Base-by-base conservation (phyloP, 92 coral and sea anemone genomes). In the Porites divaricata region DNA sequence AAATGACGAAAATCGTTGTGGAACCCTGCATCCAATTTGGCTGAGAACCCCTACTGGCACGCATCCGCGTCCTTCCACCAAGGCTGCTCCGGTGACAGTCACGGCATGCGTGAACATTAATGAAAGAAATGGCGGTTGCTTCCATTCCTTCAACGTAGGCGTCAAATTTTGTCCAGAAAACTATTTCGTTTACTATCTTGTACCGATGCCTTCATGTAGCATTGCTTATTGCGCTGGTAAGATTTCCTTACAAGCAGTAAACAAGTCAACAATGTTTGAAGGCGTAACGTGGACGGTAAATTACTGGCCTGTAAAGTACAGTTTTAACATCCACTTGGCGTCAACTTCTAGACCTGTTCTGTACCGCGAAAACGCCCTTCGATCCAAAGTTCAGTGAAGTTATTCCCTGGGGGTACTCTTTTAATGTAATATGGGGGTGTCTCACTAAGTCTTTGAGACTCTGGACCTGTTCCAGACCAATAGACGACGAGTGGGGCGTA, bases 191-290 rank as follows among this genome's bases (percentile, higher is more conserved):
- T 78, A 78, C 62, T 78, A 63, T 65, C 62, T 78, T 2, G 1
- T 7, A 14, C 59, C 72, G 6, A 48, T 45, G n/a, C 17, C 0
- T n/a, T 14, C 56, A 6, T 61, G 70, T 41, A 7, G 26, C 45
- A 19, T 21, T 8, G 81, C 81, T 19, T 76, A 76, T n/a, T 76
- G 81, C 19, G 70, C 81, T 7, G 81, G 81, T 76, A 76, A 76
- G 81, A 9, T 35, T 35, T 35, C 45, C 45, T 35, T 35, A 35
- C 3, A 35, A 35, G 45, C 45, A 35, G 45, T 35, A 35, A 35
- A 35, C 45, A 35, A 35, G 45, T 35, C 45, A 35, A 35, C 45
- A 35, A 35, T 35, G 6, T 4, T 35, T 35, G 45, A 35, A 4
- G 45, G 45, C 45, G 45, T 3, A 35, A 35, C 45, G 45, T 35